Conservation (phyloP, 92 coral and sea anemone species). For the Zoanthus sansibaricus region DNA sequence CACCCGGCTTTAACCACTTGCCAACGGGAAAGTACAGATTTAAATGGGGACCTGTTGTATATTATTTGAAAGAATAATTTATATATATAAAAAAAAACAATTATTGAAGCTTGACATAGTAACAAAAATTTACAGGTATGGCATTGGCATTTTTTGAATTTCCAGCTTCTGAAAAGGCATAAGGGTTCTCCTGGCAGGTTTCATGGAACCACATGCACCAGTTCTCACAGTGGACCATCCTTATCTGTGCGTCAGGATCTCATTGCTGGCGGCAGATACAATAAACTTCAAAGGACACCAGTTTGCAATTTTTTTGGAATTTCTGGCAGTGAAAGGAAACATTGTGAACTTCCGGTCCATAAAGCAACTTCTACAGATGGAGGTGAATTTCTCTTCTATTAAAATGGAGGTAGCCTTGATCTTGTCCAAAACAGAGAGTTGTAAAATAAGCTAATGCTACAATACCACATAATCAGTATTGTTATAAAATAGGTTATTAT, state of each 20-base stretch:
- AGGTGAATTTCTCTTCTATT: neutral
- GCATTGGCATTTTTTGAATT: neutral
- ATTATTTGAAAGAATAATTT: neutral
- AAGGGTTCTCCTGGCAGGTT: too few relatives aligned
- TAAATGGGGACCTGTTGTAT: neutral
- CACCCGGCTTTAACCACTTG: neutral
- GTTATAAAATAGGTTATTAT: too few relatives aligned
- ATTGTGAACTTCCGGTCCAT: neutral
- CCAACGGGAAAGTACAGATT: neutral
- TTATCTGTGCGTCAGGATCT: too few relatives aligned
- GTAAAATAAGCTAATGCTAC: conserved; percentile 8
- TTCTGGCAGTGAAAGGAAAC: neutral
- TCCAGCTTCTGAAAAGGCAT: too few relatives aligned
- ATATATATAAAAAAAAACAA: neutral
- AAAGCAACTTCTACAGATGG: neutral
- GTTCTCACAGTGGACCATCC: too few relatives aligned
- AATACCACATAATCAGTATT: conserved; percentile 2
- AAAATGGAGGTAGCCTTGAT: neutral
- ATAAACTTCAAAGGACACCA: too few relatives aligned
- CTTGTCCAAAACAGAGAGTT: conserved; percentile 7
- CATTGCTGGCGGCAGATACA: too few relatives aligned
- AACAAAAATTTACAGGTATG: neutral
- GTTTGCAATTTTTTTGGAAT: neutral
- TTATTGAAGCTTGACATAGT: neutral
- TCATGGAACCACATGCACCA: too few relatives aligned